Base-by-base conservation (phyloP, 2,113 vertebrate species). In the Turnix velox region DNA sequence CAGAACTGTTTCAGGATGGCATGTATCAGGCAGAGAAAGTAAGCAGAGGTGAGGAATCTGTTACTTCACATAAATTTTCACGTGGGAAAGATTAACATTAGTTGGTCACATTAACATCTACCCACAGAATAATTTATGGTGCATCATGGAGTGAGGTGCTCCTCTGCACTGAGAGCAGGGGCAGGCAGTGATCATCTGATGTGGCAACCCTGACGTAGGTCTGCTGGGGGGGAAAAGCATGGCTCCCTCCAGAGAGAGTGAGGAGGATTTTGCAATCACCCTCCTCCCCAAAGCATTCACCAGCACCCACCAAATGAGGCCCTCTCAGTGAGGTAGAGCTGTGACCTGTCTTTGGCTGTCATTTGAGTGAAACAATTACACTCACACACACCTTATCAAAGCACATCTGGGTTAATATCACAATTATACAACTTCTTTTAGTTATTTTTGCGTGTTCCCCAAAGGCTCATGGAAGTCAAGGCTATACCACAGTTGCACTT, bases 141-240 rank as follows among this genome's bases (percentile, higher is more conserved):
- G 46, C 51, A 33, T 73, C 18, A 25, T 2, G 8, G 71, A 77
- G 31, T 0, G 3, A 81, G 22, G 14, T 76, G 57, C 6, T 42
- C 58, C 31, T 55, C 12, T 16, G 48, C 10, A 12, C 37, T 2
- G 6, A 7, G 27, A 37, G 65, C 39, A 51, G 46, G 31, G 42
- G 6, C 22, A 11, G n/a, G 61, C 75, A 78, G 42, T 0, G 4
- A 68, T 62, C 14, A 1, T 25, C 48, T 43, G 19, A 1, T 1
- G 2, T n/a, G 35, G 35, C 27, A 62, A 18, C 48, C 39, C n/a
- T 61, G 45, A 2, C 3, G 2, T 14, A 31, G 40, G 33, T 37
- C 42, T 72, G 23, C 31, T 62, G 1, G 4, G 0, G 1, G 12
- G 48, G 10, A 59, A 19, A 67, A 67, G 43, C 2, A 2, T 39